These are phyloP conservation scores for Mormyrus iriodes DNA, from an alignment of 2,113 vertebrate species.

Conservation along the genomic window DNA sequence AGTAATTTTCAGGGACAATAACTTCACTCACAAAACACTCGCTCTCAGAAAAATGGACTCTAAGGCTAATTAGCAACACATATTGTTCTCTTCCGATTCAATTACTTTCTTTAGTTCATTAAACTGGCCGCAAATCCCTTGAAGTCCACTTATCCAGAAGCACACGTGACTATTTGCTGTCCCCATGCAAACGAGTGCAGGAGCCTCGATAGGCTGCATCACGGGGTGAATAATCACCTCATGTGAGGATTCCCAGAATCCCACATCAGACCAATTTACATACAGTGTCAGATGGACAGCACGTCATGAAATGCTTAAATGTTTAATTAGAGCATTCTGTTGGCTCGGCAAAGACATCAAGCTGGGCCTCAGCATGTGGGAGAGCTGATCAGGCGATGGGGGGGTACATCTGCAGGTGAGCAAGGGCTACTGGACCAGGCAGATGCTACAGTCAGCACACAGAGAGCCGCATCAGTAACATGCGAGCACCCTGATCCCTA, in stretches of 20 bases:
- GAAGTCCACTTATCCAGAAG: neutral
- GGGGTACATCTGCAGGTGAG: neutral
- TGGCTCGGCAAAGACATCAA: neutral
- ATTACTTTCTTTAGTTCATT: neutral
- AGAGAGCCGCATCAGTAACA: neutral
- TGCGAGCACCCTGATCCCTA: neutral
- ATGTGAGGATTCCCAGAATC: neutral
- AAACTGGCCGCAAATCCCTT: neutral
- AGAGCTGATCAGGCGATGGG: neutral
- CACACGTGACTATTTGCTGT: neutral
- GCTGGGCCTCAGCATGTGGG: neutral
- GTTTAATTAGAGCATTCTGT: slow-evolving; percentile 12
- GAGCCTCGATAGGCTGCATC: neutral
- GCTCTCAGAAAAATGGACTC: neutral
- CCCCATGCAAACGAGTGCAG: neutral
- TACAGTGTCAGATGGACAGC: neutral
- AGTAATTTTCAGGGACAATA: slow-evolving; percentile 1
- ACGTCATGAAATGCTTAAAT: neutral
- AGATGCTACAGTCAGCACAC: neutral
- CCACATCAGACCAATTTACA: neutral
- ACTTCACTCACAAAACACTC: neutral
- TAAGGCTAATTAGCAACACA: neutral
- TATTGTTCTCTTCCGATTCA: slow-evolving; percentile 3
- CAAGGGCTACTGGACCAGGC: neutral
- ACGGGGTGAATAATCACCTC: neutral